Evolutionary conservation across 2,113 vertebrate genomes (phyloP).

Genomic region (Brachypteracias leptosomus): DNA sequence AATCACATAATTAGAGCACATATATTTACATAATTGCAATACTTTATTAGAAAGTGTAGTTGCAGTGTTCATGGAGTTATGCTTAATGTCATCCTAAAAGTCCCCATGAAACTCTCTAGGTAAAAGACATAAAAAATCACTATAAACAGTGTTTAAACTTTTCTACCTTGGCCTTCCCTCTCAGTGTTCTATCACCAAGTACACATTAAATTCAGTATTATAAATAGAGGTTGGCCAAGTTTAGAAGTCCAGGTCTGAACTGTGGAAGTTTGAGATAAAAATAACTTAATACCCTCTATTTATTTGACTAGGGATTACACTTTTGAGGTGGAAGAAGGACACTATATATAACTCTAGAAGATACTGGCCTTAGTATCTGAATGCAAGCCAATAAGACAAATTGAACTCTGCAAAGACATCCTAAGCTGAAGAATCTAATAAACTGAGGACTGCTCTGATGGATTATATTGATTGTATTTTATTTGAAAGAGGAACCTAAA

Average conservation of each 20-base stretch:
- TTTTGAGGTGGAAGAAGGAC: neutral
- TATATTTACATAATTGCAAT: constrained; percentile 43
- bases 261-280: neutral
- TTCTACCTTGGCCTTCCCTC: neutral
- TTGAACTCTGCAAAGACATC: constrained; percentile 19
- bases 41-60: constrained; percentile 14
- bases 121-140: neutral
- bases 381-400: constrained; percentile 31
- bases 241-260: neutral
- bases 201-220: neutral
- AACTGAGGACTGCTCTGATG: neutral
- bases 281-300: neutral
- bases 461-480: constrained; percentile 36
- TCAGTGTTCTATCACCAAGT: neutral
- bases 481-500: constrained; percentile 34
- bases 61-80: constrained; percentile 4
- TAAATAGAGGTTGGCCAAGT: neutral
- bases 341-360: neutral
- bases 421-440: constrained; percentile 46
- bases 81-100: neutral
- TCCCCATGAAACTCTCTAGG: neutral
- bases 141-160: neutral
- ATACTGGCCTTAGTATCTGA: neutral
- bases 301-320: neutral
- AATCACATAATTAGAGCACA: constrained; percentile 35